These are phyloP conservation scores for Phasianus colchicus DNA, from an alignment of 2,113 vertebrate genomes.

Conservation along the genomic window DNA sequence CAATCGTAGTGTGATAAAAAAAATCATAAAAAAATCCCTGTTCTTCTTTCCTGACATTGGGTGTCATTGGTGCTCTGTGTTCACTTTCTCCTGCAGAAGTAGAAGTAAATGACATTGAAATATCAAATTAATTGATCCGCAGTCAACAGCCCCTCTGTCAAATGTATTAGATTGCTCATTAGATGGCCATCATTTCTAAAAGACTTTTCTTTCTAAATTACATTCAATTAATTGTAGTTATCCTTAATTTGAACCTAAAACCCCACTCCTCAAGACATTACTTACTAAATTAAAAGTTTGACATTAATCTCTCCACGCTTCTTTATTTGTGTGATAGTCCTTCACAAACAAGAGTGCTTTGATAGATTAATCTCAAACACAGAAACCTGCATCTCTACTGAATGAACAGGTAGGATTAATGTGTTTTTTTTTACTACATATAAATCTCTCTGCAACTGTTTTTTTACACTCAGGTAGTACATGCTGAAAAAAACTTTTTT, in stretches of 20 bases:
- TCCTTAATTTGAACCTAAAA: slow-evolving; percentile 30
- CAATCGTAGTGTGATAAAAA: not conserved
- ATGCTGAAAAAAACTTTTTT: not conserved
- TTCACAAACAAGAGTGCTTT: slow-evolving; percentile 4
- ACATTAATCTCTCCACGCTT: slow-evolving; percentile 8
- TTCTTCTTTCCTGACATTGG: not conserved
- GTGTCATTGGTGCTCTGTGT: not conserved
- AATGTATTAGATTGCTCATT: not conserved
- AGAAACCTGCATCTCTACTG: slow-evolving; percentile 48
- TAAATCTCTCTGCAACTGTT: not conserved
- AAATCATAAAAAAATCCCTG: not conserved
- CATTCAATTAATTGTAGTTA: slow-evolving; percentile 47
- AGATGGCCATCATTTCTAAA: slow-evolving; percentile 29
- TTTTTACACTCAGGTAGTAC: not conserved
- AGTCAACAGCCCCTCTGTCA: not conserved
- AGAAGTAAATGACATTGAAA: slow-evolving; percentile 42
- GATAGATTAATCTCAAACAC: slow-evolving; percentile 28
- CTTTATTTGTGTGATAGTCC: not conserved
- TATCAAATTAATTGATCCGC: slow-evolving; percentile 30
- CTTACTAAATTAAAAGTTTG: slow-evolving; percentile 44
- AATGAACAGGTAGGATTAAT: slow-evolving; percentile 24
- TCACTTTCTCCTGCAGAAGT: not conserved
- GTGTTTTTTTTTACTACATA: not conserved
- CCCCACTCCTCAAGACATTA: slow-evolving; percentile 3
- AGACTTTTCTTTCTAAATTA: slow-evolving; percentile 47